Evolutionary conservation across 2,797 vertebrate genomes (phyloP).

Genomic region (Varecia variegata): DNA sequence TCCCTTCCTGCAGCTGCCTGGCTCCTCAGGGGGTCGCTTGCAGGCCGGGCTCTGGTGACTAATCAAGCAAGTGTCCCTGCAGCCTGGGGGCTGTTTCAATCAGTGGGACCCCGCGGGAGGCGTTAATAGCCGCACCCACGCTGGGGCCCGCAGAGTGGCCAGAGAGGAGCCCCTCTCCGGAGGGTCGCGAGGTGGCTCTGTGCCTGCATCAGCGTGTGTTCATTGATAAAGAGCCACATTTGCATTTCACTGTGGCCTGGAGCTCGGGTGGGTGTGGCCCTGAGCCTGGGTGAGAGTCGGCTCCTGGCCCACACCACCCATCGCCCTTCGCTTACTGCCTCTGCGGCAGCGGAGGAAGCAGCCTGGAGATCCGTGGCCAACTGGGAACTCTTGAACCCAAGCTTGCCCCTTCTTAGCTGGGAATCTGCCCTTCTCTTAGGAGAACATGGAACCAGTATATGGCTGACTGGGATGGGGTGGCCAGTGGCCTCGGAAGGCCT

Average conservation of each 20-base stretch:
- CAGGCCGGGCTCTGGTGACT: constrained; percentile 24
- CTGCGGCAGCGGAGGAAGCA: background rate
- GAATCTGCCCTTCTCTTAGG: background rate
- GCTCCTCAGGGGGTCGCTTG: background rate
- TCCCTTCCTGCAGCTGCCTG: background rate
- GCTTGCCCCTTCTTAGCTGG: background rate
- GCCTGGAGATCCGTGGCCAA: background rate
- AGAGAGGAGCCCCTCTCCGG: background rate
- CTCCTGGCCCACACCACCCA: background rate
- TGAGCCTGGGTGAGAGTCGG: background rate
- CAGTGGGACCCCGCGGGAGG: background rate
- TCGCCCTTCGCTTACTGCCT: background rate
- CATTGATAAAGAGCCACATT: background rate
- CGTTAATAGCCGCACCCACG: background rate
- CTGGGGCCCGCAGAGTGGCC: background rate
- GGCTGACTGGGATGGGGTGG: background rate
- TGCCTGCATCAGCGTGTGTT: background rate
- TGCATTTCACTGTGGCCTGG: background rate
- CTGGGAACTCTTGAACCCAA: no score
- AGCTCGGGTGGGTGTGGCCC: background rate
- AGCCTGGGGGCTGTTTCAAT: constrained; percentile 56
- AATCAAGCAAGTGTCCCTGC: constrained; percentile 55
- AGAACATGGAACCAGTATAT: background rate
- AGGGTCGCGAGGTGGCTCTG: background rate
- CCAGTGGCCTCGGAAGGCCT: background rate